A percentile compares a stretch with the other conserved stretches of the same genome.
phyloP scores from a whole-genome alignment of 2,797 vertebrate genomes.

The Neosilurus hyrtlii region DNA sequence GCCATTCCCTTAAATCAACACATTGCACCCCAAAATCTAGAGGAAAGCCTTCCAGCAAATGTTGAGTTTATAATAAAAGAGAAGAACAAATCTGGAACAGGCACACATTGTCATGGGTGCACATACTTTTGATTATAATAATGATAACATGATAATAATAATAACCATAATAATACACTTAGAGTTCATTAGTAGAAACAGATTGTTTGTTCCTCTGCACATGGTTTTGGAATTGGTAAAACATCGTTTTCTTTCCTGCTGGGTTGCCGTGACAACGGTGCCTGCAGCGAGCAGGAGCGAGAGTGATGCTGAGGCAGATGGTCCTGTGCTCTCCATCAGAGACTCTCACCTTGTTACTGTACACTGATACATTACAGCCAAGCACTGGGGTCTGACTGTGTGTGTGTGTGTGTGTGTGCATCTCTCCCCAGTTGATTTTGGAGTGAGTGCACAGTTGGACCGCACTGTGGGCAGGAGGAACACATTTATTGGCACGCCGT shows the following conservation, averaged over 20 bases:
- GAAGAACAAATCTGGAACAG: not conserved
- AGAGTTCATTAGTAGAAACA: not conserved
- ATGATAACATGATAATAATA: not conserved
- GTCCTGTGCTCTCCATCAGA: constrained; percentile 48
- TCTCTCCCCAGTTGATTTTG: constrained; percentile 85
- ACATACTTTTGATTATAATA: not conserved
- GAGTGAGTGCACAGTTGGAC: constrained; percentile 94
- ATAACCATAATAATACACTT: not conserved
- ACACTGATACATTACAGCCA: constrained; percentile 55
- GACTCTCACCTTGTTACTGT: constrained; percentile 52
- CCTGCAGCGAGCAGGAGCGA: constrained; percentile 44
- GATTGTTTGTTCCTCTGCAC: not conserved
- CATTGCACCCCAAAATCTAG: not conserved
- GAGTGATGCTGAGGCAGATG: constrained; percentile 54
- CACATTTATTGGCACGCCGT: constrained; percentile 96
- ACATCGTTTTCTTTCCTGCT: constrained; percentile 20
- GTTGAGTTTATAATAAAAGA: not conserved
- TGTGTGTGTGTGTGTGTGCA: constrained; percentile 39
- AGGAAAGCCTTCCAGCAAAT: not conserved
- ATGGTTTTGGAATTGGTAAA: not conserved
- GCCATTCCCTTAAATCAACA: not conserved
- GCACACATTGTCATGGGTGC: not conserved
- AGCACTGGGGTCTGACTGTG: constrained; percentile 36
- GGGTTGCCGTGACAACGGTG: constrained; percentile 52
- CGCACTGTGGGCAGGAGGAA: constrained; percentile 93